A percentile compares a stretch with the other conserved stretches of the same genome.
Evolutionary conservation across 2,888 invertebrate species (phyloP).

Genomic region (Dermolepida albohirtum): DNA sequence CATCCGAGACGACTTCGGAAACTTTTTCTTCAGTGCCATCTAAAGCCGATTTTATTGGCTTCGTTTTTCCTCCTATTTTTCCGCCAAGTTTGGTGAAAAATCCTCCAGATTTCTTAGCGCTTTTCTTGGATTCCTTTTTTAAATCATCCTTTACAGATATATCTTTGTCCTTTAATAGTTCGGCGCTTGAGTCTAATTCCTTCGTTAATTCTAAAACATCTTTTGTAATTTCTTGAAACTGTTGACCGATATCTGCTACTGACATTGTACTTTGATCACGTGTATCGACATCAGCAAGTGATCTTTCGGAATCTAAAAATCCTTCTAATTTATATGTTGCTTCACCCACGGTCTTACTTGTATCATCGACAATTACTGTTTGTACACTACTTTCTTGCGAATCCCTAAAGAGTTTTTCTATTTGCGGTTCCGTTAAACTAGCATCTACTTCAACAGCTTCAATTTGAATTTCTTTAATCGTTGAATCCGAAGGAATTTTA

Average conservation of each 20-base stretch:
- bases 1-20: neutral
- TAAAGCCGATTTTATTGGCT: conserved; percentile 38
- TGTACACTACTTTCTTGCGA: neutral
- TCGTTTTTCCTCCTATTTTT: conserved; percentile 44
- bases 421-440: conserved; percentile 14
- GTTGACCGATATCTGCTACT: conserved; percentile 12
- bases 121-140: conserved; percentile 39
- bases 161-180: conserved; percentile 36
- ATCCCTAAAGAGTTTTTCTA: conserved; percentile 9
- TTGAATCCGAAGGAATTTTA: conserved; percentile 17
- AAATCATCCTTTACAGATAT: conserved; percentile 35
- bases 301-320: conserved; percentile 19
- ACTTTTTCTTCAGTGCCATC: conserved; percentile 23
- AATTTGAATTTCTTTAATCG: conserved; percentile 30
- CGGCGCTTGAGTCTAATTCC: conserved; percentile 40
- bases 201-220: conserved; percentile 36
- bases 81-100: conserved; percentile 47
- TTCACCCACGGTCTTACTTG: neutral
- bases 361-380: conserved; percentile 4
- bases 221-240: conserved; percentile 32
- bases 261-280: neutral
- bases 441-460: conserved; percentile 25
- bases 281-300: conserved; percentile 1
- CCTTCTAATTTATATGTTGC: conserved; percentile 11
- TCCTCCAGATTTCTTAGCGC: conserved; percentile 46